Base-by-base conservation (phyloP, 2,888 invertebrate species). In the Drosophila stalkeri region DNA sequence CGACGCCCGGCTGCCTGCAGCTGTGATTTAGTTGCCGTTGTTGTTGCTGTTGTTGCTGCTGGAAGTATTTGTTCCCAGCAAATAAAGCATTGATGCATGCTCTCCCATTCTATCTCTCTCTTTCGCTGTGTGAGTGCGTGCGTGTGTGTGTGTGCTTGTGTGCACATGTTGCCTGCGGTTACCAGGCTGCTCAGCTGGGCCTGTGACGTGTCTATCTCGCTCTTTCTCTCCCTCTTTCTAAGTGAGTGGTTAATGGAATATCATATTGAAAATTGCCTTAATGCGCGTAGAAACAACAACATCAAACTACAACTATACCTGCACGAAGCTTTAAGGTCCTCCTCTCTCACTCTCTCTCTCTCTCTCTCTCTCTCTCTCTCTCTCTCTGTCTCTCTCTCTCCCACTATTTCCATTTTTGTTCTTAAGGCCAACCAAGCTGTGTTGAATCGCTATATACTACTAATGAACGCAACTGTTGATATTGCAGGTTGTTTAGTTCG, bases 1-100 rank as follows among this genome's bases (percentile, higher is more conserved):
- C 72, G 77, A 60, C 66, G 79, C 54, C 64, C 61, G 65, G 64
- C 37, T 65, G 81, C 77, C 84, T 73, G 65, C 81, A 81, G 81
- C 84, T 83, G 81, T 81, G 81, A 81, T 81, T 83, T 70, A 56
- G 62, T 49, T 54, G 46, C 3, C 20, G 49, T 63, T 75, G 64
- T 55, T 59, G 67, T 64, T 71, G 51, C 56, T 64, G 57, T 62
- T 51, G 52, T 61, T 75, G 66, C 47, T 60, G 67, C 64, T 71
- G 57, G 43, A 56, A 49, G 73, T 90, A 68, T 86, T 82, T 88
- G 87, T 90, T 89, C 90, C 71, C 72, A 86, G 81, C 90, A 85
- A 85, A 90, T 67, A 79, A 74, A 74, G 70, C 89, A 67, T 55
- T 56, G 69, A 63, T 59, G 64, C 60, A 18, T 41, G 39, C 51